Evolutionary conservation across 2,113 vertebrate genomes (phyloP), one percentile per base, ranked within the genome.

Genomic region (Labeo catla): DNA sequence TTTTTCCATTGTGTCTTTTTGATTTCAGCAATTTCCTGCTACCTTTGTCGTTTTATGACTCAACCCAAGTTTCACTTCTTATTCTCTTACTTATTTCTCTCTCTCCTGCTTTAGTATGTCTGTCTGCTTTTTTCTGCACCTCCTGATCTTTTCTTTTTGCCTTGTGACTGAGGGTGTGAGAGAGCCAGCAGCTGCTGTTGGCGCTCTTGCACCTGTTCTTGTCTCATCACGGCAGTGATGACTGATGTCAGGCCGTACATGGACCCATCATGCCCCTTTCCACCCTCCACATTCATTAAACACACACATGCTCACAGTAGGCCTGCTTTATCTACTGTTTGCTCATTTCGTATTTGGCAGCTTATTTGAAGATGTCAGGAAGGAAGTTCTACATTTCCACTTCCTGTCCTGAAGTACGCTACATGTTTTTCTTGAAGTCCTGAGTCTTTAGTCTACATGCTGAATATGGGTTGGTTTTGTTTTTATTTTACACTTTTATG

Each of bases 191-290:
- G 94, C 94, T 95, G 94, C 91, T 83, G 88, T 90, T 91, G 73
- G 86, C 81, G 81, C 12, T 36, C 91, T 54, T 91, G 94, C 95
- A 95, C 95, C 95, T 95, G 95, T 93, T 94, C 90, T 76, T 88
- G 84, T 92, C 89, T 94, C 93, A 95, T 95, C 94, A 94, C 76
- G 77, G 88, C 81, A 85, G 83, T 91, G 92, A 87, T 94, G 95
- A 95, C 85, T 86, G 93, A 93, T 86, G 84, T 81, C 90, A 91
- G 88, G 91, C 93, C 92, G 91, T 92, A 93, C 93, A 94, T 93
- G 93, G 93, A 88, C 88, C 87, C 91, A 88, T 91, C 92, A 91
- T 19, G 83, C 89, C 92, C 86, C 77, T 87, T 74, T 85, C 83
- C 86, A 85, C 68, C 84, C n/a, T 68, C 16, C 61, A 52, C 83